A percentile compares a stretch with the other conserved stretches of the same genome.
Evolutionary conservation across 2,113 vertebrate genomes (phyloP).

Genomic region (Henicopernis longicauda): DNA sequence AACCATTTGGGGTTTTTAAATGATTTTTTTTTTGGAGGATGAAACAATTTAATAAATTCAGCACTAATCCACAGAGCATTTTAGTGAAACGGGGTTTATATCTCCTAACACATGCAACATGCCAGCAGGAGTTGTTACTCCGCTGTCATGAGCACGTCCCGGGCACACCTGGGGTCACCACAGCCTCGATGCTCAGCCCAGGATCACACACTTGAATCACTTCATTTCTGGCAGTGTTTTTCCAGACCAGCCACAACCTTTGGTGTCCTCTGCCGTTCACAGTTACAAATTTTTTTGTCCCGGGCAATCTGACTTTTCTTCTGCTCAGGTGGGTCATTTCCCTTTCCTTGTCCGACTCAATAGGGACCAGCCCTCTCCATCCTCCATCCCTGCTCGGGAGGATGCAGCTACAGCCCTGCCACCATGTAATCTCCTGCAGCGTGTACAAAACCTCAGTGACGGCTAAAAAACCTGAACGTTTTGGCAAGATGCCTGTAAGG

Average conservation of each 20-base stretch:
- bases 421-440: neutral
- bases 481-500: neutral
- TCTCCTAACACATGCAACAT: neutral
- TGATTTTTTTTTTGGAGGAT: neutral
- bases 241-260: neutral
- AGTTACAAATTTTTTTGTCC: neutral
- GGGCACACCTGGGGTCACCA: neutral
- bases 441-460: fast-evolving
- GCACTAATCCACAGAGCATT: neutral
- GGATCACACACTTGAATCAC: neutral
- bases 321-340: neutral
- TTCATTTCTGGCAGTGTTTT: neutral
- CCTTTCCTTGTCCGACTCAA: neutral
- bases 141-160: fast-evolving
- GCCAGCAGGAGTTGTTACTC: neutral
- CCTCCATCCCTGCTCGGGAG: neutral
- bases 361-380: neutral
- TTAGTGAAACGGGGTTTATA: neutral
- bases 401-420: neutral
- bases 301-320: neutral
- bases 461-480: neutral
- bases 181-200: fast-evolving
- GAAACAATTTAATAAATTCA: neutral
- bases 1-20: neutral
- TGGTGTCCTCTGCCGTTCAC: neutral